Conservation (phyloP, 2,797 vertebrate species). For the Sebastes reedi region DNA sequence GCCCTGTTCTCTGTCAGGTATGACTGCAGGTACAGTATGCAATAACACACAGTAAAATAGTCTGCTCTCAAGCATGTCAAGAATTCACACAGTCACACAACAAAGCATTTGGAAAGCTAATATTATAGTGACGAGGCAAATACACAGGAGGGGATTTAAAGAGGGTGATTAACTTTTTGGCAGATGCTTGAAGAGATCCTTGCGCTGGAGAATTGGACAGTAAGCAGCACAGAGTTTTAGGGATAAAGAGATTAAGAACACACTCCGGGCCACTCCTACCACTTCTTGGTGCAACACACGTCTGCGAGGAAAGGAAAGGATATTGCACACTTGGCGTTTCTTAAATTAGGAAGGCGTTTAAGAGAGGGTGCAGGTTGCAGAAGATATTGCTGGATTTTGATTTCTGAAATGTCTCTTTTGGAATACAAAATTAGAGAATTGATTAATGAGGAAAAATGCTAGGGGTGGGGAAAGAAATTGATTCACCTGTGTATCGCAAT, state of each 20-base stretch:
- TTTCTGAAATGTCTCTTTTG: slow-evolving; percentile 22
- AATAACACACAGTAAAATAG: not conserved
- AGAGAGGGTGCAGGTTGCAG: not conserved
- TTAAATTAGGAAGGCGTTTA: slow-evolving; percentile 24
- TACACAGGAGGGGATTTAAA: slow-evolving; percentile 29
- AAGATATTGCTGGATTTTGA: not conserved
- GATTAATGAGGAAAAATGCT: slow-evolving; percentile 41
- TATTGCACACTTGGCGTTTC: slow-evolving; percentile 36
- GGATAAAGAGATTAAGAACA: slow-evolving; percentile 77
- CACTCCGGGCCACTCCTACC: slow-evolving; percentile 54
- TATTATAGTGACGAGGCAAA: not conserved
- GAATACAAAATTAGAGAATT: slow-evolving; percentile 38
- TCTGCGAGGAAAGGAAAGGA: slow-evolving; percentile 20
- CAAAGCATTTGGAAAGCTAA: not conserved
- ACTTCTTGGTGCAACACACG: slow-evolving; percentile 61
- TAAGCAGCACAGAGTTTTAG: slow-evolving; percentile 57
- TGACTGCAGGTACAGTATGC: not conserved
- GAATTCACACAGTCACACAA: not conserved
- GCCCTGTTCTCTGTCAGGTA: slow-evolving; percentile 23
- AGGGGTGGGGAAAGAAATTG: rapidly evolving
- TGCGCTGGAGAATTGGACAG: slow-evolving; percentile 52
- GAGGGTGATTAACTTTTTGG: slow-evolving; percentile 63
- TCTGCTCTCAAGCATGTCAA: not conserved
- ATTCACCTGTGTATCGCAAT: too few relatives aligned
- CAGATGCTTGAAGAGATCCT: slow-evolving; percentile 53